phyloP scores from a whole-genome alignment of 2,113 vertebrate species.

The Tenebrosternarchus preto region DNA sequence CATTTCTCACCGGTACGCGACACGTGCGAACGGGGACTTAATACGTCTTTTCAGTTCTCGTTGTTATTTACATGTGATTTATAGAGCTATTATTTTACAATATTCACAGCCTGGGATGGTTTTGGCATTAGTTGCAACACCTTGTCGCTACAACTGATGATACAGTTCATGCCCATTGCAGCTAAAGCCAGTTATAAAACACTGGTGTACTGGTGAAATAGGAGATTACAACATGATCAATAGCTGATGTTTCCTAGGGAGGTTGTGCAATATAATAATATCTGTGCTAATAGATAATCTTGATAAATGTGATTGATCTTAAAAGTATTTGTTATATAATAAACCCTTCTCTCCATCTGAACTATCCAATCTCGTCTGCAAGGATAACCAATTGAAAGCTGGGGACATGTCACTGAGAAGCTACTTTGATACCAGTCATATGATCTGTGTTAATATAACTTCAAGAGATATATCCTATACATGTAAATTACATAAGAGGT shows the following conservation, averaged over 20 bases:
- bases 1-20: constrained; percentile 14
- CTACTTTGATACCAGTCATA: background rate
- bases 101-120: constrained; percentile 20
- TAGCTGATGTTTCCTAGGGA: background rate
- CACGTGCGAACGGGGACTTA: constrained; percentile 28
- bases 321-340: constrained; percentile 18
- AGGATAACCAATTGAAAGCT: background rate
- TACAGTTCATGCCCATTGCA: background rate
- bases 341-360: constrained; percentile 20
- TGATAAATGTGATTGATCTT: background rate
- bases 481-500: background rate
- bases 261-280: background rate
- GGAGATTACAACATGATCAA: background rate
- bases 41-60: constrained; percentile 14
- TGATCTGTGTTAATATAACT: background rate
- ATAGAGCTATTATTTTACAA: constrained; percentile 32
- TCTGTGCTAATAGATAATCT: background rate
- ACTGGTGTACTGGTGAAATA: background rate
- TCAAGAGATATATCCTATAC: background rate
- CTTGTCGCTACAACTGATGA: background rate
- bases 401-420: background rate
- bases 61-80: constrained; percentile 23
- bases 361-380: background rate
- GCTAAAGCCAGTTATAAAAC: background rate
- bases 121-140: constrained; percentile 8